Base-by-base conservation (phyloP, 2,113 vertebrate species). In the zebrafish (Danio rerio) region DNA sequence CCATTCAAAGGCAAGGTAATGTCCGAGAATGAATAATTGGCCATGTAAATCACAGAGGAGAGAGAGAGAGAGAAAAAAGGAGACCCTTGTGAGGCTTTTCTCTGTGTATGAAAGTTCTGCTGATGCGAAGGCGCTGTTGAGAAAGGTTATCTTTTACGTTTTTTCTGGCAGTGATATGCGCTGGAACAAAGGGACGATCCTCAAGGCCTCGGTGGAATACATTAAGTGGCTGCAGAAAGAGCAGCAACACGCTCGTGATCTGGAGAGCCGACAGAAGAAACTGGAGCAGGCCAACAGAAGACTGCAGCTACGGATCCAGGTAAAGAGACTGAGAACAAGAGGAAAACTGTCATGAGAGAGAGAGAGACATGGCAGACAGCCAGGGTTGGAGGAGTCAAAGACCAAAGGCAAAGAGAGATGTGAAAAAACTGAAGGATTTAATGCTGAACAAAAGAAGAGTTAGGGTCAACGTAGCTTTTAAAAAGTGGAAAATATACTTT, bases 171-270 rank as follows among this genome's bases (percentile, higher is more conserved):
- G 98, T 90, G 98, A 99, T 96, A 98, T 97, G 96, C 96, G 97
- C 90, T 99, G 98, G 98, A 99, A 99, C 96, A 99, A 99, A 97
- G 98, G 98, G 87, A 99, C 97, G 88, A 99, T 99, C 95, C 96
- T 99, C 87, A 99, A 98, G 93, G 98, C 97, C 93, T 99, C 97
- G 7, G 98, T 99, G 91, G 98, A 99, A 94, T 99, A 99, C 95
- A 99, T 99, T 92, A 96, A 95, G 94, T 99, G 98, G 98, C 94
- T 99, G 90, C 97, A 99, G 92, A 99, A 97, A 93, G 97, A 99
- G 94, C 98, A 99, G 94, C 97, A 97, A 92, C 96, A 95, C 87
- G 94, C 95, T 21, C 93, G 95, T 80, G 97, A 98, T 94, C 94
- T 99, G 92, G 97, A 99, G 90, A 94, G 93, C 89, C 94, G 96